Evolutionary conservation across 2,888 invertebrate genomes (phyloP), one percentile per base, ranked within the genome.

Genomic region (Spodoptera picta): DNA sequence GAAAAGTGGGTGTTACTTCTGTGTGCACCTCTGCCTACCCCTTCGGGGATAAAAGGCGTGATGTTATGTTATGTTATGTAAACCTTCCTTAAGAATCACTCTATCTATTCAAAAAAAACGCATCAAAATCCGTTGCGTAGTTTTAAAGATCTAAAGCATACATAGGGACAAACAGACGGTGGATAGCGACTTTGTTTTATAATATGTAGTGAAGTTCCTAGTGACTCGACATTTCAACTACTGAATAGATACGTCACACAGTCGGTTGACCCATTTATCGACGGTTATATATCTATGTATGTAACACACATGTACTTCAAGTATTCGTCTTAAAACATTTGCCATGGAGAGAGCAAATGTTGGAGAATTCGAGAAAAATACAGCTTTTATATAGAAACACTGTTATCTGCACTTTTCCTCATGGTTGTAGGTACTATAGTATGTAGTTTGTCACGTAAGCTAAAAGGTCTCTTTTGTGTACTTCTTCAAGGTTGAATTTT

Each of bases 241-340:
- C 58, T 64, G 46, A 62, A 61, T 19, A 19, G 19, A 19, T 24
- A 55, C 50, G 59, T 42, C 51, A 47, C 14, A 12, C 19, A 46
- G 23, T 52, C 44, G 23, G 47, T 43, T 72, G 76, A 78, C 75
- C 79, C 41, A 78, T 61, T 68, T 78, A 78, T 71, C 45, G 79
- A 45, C 43, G 36, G 27, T 59, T 59, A 71, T 65, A 36, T 36
- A 36, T 36, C 6, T 36, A 27, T 5, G 27, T 27, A 36, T 36
- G 7, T n/a, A 1, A 72, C 61, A 36, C 9, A 36, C 9, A 36
- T 36, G 36, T 36, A 72, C 61, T 55, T 78, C 68, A 53, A 60
- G 48, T 61, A 61, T 51, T 53, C 24, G 60, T 46, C 62, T 48
- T 69, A 49, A 53, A 24, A 57, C 50, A 47, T 51, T 36, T 52